Evolutionary conservation across 1,140 invertebrate species (phyloP), one percentile per base, ranked within the genome.

Genomic region (Calosoma granatense): DNA sequence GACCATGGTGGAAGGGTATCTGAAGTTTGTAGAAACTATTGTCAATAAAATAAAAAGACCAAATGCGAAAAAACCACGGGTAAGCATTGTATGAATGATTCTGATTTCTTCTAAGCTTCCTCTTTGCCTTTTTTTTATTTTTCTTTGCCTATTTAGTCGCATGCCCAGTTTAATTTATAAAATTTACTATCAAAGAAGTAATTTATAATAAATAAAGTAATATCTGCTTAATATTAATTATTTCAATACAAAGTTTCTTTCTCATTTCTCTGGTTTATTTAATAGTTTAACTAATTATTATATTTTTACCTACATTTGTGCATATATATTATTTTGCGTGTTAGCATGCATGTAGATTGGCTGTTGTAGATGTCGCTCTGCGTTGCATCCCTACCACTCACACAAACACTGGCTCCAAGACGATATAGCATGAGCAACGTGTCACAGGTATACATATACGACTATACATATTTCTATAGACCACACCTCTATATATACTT

Each of bases 21-120:
- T 95, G 2, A 85, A 88, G 61, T 93, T 95, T 67, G 83, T 94
- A 11, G 93, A 97, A 73, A 81, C 82, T 0, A 86, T 84, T 72
- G 80, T 96, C 20, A 97, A 97, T 74, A 92, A 93, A 75, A 87
- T 95, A 65, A 86, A 86, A 68, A 73, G 88, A 61, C 81, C 85
- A 14, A 80, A 79, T 69, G 73, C 76, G 39, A 82, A 82, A 67
- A 82, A 86, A 64, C 74, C 77, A 55, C 70, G 79, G 77, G 81
- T 83, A 75, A 74, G 77, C 73, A 53, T 57, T 56, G 6, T 36
- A 9, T 36, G 6, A 36, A 6, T 36, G n/a, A 36, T 22, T 6
- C 26, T 9, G n/a, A 36, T 36, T 36, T n/a, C 23, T 17, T 51
- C 47, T 20, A 9, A 51, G 26, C 26, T 36, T 36, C 6, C n/a